Evolutionary conservation across 2,888 invertebrate genomes (phyloP).

Genomic region (Ophion obscuratus): DNA sequence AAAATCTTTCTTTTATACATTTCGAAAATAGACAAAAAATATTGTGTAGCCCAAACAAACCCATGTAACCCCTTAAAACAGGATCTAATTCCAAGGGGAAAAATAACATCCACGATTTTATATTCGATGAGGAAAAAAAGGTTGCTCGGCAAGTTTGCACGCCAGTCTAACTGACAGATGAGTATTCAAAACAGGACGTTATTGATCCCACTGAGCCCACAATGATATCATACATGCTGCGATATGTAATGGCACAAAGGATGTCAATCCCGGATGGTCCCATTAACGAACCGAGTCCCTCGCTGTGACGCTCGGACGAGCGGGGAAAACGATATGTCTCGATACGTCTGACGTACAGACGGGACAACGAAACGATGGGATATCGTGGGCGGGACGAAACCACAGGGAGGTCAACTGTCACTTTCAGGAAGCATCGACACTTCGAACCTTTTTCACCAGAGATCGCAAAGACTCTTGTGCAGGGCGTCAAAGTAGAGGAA

Average conservation of each 20-base stretch:
- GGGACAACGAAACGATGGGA: slow-evolving; percentile 22
- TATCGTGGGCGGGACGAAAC: slow-evolving; percentile 34
- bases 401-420: slow-evolving; percentile 46
- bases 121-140: not conserved
- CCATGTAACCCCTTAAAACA: not conserved
- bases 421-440: slow-evolving; percentile 46
- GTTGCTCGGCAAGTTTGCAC: not conserved
- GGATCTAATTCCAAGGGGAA: not conserved
- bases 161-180: not conserved
- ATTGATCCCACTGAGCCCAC: slow-evolving; percentile 2
- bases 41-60: no score
- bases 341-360: slow-evolving; percentile 11
- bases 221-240: not conserved
- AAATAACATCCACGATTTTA: not conserved
- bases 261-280: slow-evolving; percentile 27
- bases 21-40: no score
- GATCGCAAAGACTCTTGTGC: slow-evolving; percentile 23
- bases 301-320: slow-evolving; percentile 2
- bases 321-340: slow-evolving; percentile 21
- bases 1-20: no score
- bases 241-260: slow-evolving; percentile 17
- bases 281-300: slow-evolving; percentile 33
- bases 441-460: slow-evolving; percentile 41
- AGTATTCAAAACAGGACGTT: slow-evolving; percentile 12
- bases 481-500: not conserved